Percentiles rank a stretch among this genome's conserved stretches.
phyloP scores from a whole-genome alignment of 2,113 vertebrate species.

The Phaethon lepturus region DNA sequence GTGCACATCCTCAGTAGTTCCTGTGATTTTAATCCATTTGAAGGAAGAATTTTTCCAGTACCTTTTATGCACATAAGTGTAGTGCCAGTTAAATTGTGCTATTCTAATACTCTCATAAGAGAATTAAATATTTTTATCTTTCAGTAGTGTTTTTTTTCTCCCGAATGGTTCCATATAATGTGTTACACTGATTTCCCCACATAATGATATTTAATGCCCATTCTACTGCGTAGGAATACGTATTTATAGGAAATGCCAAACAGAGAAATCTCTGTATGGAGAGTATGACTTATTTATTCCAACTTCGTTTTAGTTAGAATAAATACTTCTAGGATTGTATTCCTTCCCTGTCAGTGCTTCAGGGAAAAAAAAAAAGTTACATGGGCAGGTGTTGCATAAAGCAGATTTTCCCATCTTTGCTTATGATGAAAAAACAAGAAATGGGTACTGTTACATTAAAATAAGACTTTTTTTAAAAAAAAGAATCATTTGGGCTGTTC shows the following conservation, averaged over 20 bases:
- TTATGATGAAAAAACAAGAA: not conserved
- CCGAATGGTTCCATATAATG: not conserved
- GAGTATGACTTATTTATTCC: too few species aligned
- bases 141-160: not conserved
- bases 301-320: not conserved
- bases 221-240: not conserved
- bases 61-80: not conserved
- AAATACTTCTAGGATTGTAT: not conserved
- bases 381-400: not conserved
- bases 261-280: not conserved
- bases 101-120: not conserved
- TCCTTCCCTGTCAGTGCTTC: not conserved
- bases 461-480: not conserved
- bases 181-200: not conserved
- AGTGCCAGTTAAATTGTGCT: not conserved
- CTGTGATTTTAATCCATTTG: not conserved
- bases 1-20: fast-evolving
- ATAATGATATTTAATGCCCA: not conserved
- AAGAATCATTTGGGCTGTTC: not conserved
- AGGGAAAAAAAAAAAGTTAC: not conserved
- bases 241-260: not conserved
- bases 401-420: not conserved
- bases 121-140: not conserved
- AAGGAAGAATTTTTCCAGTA: not conserved
- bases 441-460: not conserved